Evolutionary conservation across 2,113 vertebrate genomes (phyloP), one percentile per base, ranked within the genome.

Genomic region (Panthera uncia): DNA sequence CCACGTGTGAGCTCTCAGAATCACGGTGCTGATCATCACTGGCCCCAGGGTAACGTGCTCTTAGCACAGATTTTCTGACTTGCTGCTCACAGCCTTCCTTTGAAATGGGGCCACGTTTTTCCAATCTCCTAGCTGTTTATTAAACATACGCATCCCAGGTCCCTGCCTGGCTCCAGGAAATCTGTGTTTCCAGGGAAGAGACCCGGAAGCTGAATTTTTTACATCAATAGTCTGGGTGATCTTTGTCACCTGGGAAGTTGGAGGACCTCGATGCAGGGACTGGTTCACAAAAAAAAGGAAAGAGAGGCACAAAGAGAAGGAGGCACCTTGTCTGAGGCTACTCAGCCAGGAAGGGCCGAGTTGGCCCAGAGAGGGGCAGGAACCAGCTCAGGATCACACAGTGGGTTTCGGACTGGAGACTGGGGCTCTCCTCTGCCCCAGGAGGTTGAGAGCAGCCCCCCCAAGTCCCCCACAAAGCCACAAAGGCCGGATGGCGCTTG

Each of bases 1-100:
- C 57, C 57, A 25, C 3, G 3, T 52, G 3, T 7, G 91, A 12
- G 66, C 29, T 68, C n/a, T n/a, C 7, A 79, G 45, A 73, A 50
- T 57, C 45, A 25, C 1, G 1, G 27, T 0, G 0, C 7, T 25
- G 41, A 31, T 25, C 2, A 1, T 76, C 16, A 0, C 19, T 23
- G 41, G 36, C 61, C 57, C 48, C 0, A 0, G 76, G 29, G 68
- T 55, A 7, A 29, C 0, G 0, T 2, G n/a, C n/a, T 10, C 31
- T 63, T 19, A 29, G 50, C 69, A 48, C 27, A 33, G 63, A 57
- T 25, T 45, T 65, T 27, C 41, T 33, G 19, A 45, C 52, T 48
- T 38, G 63, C 3, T 23, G 57, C 88, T 87, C 38, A 7, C 76
- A 8, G 63, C 80, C 41, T 66, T 15, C 57, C 81, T 86, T 33